Percentiles rank a stretch among this genome's conserved stretches.
Evolutionary conservation across 2,888 invertebrate genomes (phyloP).

Genomic region (Hirtodrosophila cameraria): DNA sequence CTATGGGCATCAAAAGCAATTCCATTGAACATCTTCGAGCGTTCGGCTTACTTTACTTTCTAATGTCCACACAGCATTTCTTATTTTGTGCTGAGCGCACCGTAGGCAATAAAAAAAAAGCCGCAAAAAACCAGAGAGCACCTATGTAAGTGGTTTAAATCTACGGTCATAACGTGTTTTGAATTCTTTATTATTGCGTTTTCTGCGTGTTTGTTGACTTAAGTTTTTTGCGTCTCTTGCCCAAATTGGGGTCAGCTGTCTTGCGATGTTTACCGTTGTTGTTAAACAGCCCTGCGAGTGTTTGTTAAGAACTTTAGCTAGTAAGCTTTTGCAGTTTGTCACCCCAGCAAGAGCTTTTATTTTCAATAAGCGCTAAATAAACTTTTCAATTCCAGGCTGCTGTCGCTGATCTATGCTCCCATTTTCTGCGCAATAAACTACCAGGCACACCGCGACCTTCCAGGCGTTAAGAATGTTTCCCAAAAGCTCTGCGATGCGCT

Average conservation of each 20-base stretch:
- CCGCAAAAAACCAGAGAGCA: slow-evolving; percentile 12
- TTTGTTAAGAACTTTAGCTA: not conserved
- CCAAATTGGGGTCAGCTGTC: slow-evolving; percentile 42
- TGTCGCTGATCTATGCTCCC: too few species aligned
- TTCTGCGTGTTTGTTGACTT: slow-evolving; percentile 36
- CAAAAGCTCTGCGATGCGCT: too few species aligned
- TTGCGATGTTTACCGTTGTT: slow-evolving; percentile 27
- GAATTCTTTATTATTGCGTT: slow-evolving; percentile 49
- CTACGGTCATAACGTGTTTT: slow-evolving; percentile 54
- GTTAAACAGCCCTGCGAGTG: slow-evolving; percentile 11
- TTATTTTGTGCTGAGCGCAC: slow-evolving; percentile 48
- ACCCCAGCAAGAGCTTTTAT: not conserved
- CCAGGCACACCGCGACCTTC: too few species aligned
- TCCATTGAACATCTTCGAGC: slow-evolving; percentile 68
- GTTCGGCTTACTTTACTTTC: slow-evolving; percentile 66
- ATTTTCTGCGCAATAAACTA: too few species aligned
- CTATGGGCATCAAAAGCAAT: slow-evolving; percentile 39
- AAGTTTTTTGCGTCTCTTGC: slow-evolving; percentile 40
- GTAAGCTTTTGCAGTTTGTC: slow-evolving; percentile 6
- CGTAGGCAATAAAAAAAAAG: slow-evolving; percentile 37
- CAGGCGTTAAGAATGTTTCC: too few species aligned
- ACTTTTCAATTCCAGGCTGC: too few species aligned
- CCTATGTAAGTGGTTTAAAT: slow-evolving; percentile 28
- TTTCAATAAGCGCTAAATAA: too few species aligned
- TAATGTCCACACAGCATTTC: slow-evolving; percentile 57